Percentiles rank a stretch among this genome's conserved stretches.
These are phyloP conservation scores for Turritopsis dohrnii DNA, from an alignment of 30 jellyfish, hydroid and myxozoan genomes.

Conservation along the genomic window DNA sequence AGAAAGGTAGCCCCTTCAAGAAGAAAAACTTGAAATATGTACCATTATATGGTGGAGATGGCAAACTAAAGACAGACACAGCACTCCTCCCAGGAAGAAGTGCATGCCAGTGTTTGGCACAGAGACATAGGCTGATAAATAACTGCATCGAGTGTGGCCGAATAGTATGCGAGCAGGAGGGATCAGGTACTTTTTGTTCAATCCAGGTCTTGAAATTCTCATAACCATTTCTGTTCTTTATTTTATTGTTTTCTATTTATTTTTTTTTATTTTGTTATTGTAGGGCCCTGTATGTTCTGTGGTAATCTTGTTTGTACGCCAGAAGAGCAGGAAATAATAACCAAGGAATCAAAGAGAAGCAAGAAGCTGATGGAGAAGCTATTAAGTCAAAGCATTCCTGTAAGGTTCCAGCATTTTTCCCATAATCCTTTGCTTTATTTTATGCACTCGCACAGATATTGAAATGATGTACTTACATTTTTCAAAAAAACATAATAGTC, in stretches of 20 bases:
- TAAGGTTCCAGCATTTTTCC: neutral
- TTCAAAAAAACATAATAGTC: no score
- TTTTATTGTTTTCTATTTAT: neutral
- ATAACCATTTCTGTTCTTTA: neutral
- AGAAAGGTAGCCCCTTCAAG: conserved; percentile 21
- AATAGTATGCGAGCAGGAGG: conserved; percentile 97
- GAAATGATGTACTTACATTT: no score
- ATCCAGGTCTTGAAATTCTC: neutral
- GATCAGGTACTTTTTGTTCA: conserved; percentile 52
- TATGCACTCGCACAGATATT: no score
- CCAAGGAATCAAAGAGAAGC: conserved; percentile 81
- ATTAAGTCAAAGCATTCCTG: conserved; percentile 51
- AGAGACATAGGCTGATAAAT: conserved; percentile 75
- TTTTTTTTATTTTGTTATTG: neutral
- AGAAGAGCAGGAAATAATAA: conserved; percentile 77
- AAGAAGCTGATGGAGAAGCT: conserved; percentile 59
- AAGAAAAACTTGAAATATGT: conserved; percentile 50
- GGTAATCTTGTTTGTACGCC: conserved; percentile 87
- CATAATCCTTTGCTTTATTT: no score
- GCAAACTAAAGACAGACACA: conserved; percentile 56
- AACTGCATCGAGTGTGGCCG: conserved; percentile 94
- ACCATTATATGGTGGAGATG: conserved; percentile 80
- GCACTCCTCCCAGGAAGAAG: conserved; percentile 87
- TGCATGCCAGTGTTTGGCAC: conserved; percentile 90
- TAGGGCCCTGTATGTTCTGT: conserved; percentile 94